phyloP scores from a whole-genome alignment of 2,797 vertebrate genomes.

The Aulostomus chinensis region DNA sequence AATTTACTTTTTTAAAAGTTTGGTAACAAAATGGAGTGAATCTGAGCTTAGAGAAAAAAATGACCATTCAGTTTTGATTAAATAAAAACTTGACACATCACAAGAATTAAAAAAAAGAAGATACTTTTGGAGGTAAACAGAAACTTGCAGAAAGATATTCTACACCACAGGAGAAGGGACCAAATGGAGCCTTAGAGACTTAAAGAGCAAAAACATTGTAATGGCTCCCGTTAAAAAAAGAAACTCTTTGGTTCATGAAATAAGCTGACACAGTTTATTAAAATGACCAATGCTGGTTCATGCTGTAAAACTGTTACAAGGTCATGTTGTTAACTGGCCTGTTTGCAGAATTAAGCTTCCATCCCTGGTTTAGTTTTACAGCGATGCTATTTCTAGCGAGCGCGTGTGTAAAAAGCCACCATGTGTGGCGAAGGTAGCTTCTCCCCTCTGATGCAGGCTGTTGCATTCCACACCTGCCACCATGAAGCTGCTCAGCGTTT shows the following conservation, averaged over 20 bases:
- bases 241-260: not conserved
- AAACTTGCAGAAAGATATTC: no score
- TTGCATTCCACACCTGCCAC: conserved; percentile 75
- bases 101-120: no score
- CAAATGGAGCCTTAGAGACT: no score
- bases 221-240: no score
- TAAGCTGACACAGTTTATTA: not conserved
- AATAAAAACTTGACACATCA: no score
- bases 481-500: conserved; percentile 61
- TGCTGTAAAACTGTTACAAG: not conserved
- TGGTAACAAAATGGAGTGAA: no score
- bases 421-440: conserved; percentile 39
- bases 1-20: no score
- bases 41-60: no score
- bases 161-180: no score
- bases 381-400: conserved; percentile 22
- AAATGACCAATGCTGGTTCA: not conserved
- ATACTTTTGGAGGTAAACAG: no score
- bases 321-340: not conserved
- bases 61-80: no score
- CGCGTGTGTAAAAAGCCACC: conserved; percentile 35
- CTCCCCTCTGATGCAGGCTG: conserved; percentile 31
- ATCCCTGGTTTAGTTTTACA: conserved; percentile 35
- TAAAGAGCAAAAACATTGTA: no score
- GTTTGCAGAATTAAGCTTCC: conserved; percentile 18